These are phyloP conservation scores for Tenualosa ilisha DNA, from an alignment of 2,797 vertebrate species.

Conservation along the genomic window DNA sequence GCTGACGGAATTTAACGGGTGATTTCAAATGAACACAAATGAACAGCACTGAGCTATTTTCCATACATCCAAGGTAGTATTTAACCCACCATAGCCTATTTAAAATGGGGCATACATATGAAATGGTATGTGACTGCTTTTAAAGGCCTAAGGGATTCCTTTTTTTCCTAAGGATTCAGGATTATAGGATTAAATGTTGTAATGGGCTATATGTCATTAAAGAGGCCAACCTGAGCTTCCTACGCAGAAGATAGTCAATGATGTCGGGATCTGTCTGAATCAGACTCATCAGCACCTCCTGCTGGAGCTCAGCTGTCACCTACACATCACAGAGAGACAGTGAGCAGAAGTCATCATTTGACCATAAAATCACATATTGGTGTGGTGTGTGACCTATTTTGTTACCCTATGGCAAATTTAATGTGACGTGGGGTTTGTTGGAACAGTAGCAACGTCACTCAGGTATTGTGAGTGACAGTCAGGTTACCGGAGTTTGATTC, in stretches of 20 bases:
- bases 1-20: neutral
- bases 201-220: slow-evolving; percentile 45
- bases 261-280: slow-evolving; percentile 90
- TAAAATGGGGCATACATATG: neutral
- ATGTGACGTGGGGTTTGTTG: neutral
- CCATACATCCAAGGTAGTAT: neutral
- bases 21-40: neutral
- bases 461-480: no score
- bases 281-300: slow-evolving; percentile 86
- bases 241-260: slow-evolving; percentile 87
- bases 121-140: neutral
- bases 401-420: neutral
- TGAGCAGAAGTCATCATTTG: no score
- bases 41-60: neutral
- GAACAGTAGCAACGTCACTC: no score
- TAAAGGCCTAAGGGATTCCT: neutral
- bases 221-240: slow-evolving; percentile 73
- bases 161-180: neutral
- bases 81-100: neutral
- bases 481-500: no score
- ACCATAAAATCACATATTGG: neutral
- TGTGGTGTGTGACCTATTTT: neutral
- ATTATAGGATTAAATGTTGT: slow-evolving; percentile 11
- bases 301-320: slow-evolving; percentile 86
- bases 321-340: slow-evolving; percentile 50